Percentiles rank a stretch among this genome's conserved stretches.
These are phyloP conservation scores for Zaprionus taronus DNA, from an alignment of 1,140 invertebrate genomes.

Conservation along the genomic window DNA sequence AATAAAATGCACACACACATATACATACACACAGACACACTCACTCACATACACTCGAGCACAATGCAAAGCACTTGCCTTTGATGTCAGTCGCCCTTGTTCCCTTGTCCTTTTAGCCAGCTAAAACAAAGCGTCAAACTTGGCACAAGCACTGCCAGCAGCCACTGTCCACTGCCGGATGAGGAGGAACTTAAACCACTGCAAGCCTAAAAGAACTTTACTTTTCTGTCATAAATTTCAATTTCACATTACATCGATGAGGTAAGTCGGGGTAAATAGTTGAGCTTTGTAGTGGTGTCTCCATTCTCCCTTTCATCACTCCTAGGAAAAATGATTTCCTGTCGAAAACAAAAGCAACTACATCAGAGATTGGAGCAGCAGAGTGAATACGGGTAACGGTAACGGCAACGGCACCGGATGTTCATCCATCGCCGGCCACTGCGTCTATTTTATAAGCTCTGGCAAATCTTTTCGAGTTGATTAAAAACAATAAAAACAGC, in stretches of 20 bases:
- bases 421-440: conserved; percentile 66
- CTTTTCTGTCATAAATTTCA: conserved; percentile 33
- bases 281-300: no score
- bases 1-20: conserved; percentile 32
- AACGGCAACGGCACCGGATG: conserved; percentile 55
- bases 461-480: conserved; percentile 81
- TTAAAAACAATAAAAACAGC: conserved; percentile 83
- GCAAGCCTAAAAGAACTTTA: not conserved
- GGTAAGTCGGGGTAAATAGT: not conserved
- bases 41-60: conserved; percentile 10
- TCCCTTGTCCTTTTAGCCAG: not conserved
- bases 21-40: conserved; percentile 39
- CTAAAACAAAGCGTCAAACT: conserved; percentile 1
- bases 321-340: conserved; percentile 74
- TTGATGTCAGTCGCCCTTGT: conserved; percentile 42
- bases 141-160: not conserved
- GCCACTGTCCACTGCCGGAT: conserved; percentile 6
- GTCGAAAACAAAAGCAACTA: conserved; percentile 40
- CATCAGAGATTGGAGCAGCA: not conserved
- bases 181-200: not conserved
- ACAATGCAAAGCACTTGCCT: conserved; percentile 25
- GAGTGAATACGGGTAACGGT: not conserved
- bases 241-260: conserved; percentile 9
- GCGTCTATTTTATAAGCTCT: conserved; percentile 80
- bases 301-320: not conserved